Percentiles rank a stretch among this genome's conserved stretches.
Evolutionary conservation across 2,113 vertebrate genomes (phyloP).

Genomic region (Micronycteris hirsuta): DNA sequence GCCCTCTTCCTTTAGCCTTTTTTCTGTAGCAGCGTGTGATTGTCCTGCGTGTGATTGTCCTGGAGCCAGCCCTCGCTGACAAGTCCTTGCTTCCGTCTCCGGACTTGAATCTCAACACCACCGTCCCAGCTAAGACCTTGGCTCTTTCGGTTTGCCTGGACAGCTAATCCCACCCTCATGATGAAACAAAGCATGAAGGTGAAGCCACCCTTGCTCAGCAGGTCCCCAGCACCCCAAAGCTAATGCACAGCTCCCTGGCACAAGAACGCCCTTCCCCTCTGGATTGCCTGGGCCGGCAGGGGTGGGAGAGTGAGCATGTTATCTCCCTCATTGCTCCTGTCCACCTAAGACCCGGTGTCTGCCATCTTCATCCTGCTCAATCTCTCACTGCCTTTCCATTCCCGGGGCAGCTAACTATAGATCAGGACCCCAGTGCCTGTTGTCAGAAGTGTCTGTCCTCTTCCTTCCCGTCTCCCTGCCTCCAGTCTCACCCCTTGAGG

Average conservation of each 20-base stretch:
- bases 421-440: not conserved
- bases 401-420: not conserved
- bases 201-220: not conserved
- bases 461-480: not conserved
- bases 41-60: accelerated
- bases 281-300: not conserved
- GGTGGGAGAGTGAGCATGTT: not conserved
- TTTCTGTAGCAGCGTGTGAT: accelerated
- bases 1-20: not conserved
- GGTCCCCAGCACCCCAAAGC: not conserved
- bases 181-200: no score
- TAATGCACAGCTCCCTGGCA: accelerated
- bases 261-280: not conserved
- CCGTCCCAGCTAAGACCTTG: not conserved
- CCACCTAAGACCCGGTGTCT: no score
- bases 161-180: not conserved
- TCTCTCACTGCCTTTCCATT: not conserved
- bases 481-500: not conserved
- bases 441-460: accelerated
- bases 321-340: not conserved
- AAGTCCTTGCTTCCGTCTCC: not conserved
- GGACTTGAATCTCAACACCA: not conserved
- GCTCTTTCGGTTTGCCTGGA: not conserved
- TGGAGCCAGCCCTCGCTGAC: no score
- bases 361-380: not conserved